Percentiles rank a stretch among this genome's conserved stretches.
Evolutionary conservation across 2,888 invertebrate genomes (phyloP).

Genomic region (Cryptocheilus praepositus): DNA sequence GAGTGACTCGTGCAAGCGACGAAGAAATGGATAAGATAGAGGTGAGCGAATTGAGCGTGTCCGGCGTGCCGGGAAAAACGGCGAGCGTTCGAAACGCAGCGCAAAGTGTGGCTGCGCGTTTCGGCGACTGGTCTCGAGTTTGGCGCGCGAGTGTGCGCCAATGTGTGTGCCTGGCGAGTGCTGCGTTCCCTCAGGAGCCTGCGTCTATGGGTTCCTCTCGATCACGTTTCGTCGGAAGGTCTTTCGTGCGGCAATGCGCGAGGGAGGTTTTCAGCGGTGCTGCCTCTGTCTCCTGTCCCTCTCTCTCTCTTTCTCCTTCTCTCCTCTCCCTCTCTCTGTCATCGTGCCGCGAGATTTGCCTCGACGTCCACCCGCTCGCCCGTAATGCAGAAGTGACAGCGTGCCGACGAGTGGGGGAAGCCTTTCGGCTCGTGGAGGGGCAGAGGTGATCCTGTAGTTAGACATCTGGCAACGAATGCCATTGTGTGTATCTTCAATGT

Average conservation of each 20-base stretch:
- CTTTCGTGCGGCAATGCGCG: background rate
- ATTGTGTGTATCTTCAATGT: slow-evolving; percentile 67
- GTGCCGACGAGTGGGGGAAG: slow-evolving; percentile 48
- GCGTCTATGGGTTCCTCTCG: no score
- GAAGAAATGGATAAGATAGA: slow-evolving; percentile 74
- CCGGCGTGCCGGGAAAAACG: background rate
- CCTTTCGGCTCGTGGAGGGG: slow-evolving; percentile 40
- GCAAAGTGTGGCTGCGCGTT: no score
- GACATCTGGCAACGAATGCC: slow-evolving; percentile 69
- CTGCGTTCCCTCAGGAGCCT: background rate
- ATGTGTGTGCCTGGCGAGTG: background rate
- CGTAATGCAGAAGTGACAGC: slow-evolving; percentile 64
- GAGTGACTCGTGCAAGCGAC: slow-evolving; percentile 66
- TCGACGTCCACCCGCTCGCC: slow-evolving; percentile 36
- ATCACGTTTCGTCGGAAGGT: background rate
- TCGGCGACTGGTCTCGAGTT: background rate
- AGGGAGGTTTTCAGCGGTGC: slow-evolving; percentile 9
- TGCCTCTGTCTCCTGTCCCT: slow-evolving; percentile 7
- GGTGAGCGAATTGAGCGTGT: slow-evolving; percentile 57
- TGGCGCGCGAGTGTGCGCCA: background rate
- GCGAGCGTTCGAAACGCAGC: background rate
- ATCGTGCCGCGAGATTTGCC: slow-evolving; percentile 16
- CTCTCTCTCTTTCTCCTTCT: background rate
- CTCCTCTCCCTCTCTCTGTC: slow-evolving; percentile 24
- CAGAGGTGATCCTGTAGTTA: slow-evolving; percentile 59